Evolutionary conservation across 2,888 invertebrate species (phyloP).

Genomic region (Temnothorax ravouxi): DNA sequence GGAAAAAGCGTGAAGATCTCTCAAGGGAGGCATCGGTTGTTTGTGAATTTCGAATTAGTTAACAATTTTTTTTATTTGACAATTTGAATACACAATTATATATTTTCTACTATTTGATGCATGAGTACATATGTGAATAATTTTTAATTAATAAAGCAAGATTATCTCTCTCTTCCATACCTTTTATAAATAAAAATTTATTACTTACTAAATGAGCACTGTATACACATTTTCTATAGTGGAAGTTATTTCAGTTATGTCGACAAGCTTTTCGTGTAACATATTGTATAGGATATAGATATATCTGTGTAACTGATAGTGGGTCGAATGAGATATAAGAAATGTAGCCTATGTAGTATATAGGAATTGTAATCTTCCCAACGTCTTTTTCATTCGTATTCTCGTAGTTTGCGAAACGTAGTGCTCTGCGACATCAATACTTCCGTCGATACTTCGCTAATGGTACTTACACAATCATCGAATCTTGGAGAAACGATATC

Average conservation of each 20-base stretch:
- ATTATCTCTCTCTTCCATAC: background rate
- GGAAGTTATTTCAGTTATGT: background rate
- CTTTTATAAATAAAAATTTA: background rate
- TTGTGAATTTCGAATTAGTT: background rate
- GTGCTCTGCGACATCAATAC: slow-evolving; percentile 34
- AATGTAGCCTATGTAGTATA: background rate
- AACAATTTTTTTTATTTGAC: background rate
- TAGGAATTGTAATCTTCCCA: slow-evolving; percentile 1
- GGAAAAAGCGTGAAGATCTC: background rate
- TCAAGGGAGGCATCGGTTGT: background rate
- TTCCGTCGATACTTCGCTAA: slow-evolving; percentile 44
- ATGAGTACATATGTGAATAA: background rate
- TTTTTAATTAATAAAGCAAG: slow-evolving; percentile 1
- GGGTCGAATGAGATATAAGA: background rate
- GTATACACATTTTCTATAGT: background rate
- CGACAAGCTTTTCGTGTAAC: background rate
- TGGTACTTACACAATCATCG: slow-evolving; percentile 32
- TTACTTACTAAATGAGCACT: background rate
- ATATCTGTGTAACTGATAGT: background rate
- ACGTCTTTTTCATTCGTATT: background rate
- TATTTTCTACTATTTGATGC: background rate
- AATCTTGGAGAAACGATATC: slow-evolving; percentile 15
- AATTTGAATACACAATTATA: background rate
- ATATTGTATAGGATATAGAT: background rate
- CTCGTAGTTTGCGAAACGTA: slow-evolving; percentile 26